Evolutionary conservation across 2,113 vertebrate genomes (phyloP), one percentile per base, ranked within the genome.

Genomic region (Oncorhynchus tshawytscha): DNA sequence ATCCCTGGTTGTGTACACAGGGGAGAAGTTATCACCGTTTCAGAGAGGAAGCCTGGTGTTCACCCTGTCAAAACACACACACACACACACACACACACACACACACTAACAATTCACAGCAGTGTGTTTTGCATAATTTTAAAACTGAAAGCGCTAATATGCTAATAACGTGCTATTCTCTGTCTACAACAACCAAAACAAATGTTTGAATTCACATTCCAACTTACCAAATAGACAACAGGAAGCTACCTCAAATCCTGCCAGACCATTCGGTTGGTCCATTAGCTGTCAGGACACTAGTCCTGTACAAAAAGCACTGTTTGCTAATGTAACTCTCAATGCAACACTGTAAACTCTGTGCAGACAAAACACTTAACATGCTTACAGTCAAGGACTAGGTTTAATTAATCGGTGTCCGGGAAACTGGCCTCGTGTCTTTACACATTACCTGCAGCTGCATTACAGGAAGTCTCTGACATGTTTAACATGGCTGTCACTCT

Each of bases 1-100:
- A 88, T 91, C 74, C 67, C 82, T 71, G 86, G 78, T 85, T 87
- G 78, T 85, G 82, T 83, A 85, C 77, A 78, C 74, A 73, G 22
- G 22, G 71, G 78, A 78, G 76, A 70, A 73, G 66, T 73, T 57
- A 87, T 82, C 76, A 83, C 82, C 74, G 78, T 83, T 78, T 81
- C 22, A 80, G 77, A 83, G 77, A 76, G 57, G 29, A 65, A 81
- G 64, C 65, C 49, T 11, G 73, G 73, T 27, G 49, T 54, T 73
- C 60, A 72, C 39, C 75, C 59, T 13, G 49, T 34, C 57, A 15
- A 65, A 71, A 48, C 78, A 65, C 24, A 24, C 54, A 25, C 11
- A 49, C 54, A 73, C 29, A 16, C 54, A 73, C 71, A 72, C 71
- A 64, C 45, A 25, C 24, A 75, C n/a, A n/a, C n/a, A n/a, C 65